These are phyloP conservation scores for Todiramphus saurophagus DNA, from an alignment of 2,113 vertebrate species.

Conservation along the genomic window DNA sequence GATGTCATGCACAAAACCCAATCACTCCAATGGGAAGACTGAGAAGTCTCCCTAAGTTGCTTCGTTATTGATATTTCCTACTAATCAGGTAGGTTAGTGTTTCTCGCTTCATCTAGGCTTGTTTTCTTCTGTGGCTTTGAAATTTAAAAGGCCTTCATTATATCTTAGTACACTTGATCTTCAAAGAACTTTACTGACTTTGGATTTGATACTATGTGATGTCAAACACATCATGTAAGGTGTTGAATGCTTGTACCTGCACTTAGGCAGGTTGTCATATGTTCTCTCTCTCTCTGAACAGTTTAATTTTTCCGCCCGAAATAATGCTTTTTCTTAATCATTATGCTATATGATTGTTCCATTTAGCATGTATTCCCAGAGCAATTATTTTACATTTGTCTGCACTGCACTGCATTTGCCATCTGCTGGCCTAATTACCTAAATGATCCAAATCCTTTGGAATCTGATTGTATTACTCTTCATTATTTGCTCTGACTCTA, in stretches of 20 bases:
- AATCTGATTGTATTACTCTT: slow-evolving; percentile 48
- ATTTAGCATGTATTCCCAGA: background rate
- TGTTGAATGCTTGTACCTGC: background rate
- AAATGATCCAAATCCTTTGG: slow-evolving; percentile 53
- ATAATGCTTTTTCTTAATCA: background rate
- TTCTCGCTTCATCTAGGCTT: background rate
- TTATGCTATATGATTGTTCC: background rate
- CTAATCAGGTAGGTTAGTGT: background rate
- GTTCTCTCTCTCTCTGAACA: background rate
- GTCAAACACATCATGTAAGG: background rate
- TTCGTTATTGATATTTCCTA: background rate
- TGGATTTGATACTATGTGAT: background rate
- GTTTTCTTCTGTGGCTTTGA: background rate
- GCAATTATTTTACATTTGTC: slow-evolving; percentile 26
- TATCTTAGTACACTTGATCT: background rate
- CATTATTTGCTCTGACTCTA: slow-evolving; percentile 44
- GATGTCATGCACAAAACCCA: background rate
- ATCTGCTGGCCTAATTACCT: slow-evolving; percentile 63
- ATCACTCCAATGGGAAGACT: background rate
- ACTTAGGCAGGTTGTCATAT: background rate
- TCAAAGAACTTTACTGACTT: background rate
- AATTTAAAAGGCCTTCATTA: background rate
- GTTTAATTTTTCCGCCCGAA: background rate
- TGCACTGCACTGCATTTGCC: slow-evolving; percentile 18
- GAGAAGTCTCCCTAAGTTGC: background rate